Base-by-base conservation (phyloP, 2,797 vertebrate genomes). In the Thamnophis elegans region DNA sequence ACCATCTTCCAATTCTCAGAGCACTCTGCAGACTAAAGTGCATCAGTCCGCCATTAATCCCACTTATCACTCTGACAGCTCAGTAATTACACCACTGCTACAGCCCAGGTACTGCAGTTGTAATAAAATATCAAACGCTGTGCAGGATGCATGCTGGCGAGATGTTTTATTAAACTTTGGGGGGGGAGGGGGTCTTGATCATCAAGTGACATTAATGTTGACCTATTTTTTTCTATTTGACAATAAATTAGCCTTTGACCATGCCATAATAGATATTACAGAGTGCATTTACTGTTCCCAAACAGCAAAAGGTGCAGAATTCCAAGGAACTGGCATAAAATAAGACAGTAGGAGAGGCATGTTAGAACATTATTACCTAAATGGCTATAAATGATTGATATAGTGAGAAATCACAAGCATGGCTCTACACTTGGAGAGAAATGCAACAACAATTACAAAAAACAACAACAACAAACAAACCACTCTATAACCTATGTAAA, bases 61-160 rank as follows among this genome's bases (percentile, higher is more conserved):
- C 98, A 99, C 98, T 99, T 98, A 98, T 98, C 98, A 98, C 96
- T 96, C 97, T 98, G 98, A 98, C 98, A 99, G 98, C 98, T 97
- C 97, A 94, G 98, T 98, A 98, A 99, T 99, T 98, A 99, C 98
- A 97, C 97, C 97, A 96, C 97, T 94, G 96, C 97, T 95, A 95
- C 93, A 97, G 97, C 97, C 87, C 97, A 98, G 98, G 98, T 98
- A 96, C 96, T 87, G 88, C 94, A 98, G 97, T 98, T 97, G 97
- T 97, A 97, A 97, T 97, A 98, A 97, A 98, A 97, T 97, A 97
- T 95, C 97, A 96, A 94, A 97, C 96, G 94, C 97, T 95, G 96
- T 94, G 94, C 97, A 94, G 96, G 98, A 97, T 96, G 96, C 96
- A 62, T 96, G 96, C 96, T 96, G 95, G 96, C 92, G 94, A 98